phyloP scores from a whole-genome alignment of 2,113 vertebrate species.

The Mirounga angustirostris region DNA sequence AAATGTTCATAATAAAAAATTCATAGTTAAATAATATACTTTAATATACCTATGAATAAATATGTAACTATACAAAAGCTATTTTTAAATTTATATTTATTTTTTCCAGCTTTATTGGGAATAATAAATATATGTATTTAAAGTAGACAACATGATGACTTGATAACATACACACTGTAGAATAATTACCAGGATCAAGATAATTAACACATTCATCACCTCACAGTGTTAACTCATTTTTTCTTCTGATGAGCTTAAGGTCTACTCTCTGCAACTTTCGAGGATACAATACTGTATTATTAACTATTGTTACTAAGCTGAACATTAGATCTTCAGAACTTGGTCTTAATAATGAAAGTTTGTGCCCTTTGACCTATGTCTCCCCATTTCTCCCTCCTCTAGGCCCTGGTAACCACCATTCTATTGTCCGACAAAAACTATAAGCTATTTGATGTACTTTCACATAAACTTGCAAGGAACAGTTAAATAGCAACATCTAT shows the following conservation, averaged over 20 bases:
- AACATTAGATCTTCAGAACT: neutral
- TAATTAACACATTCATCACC: neutral
- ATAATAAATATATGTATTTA: neutral
- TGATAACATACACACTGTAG: neutral
- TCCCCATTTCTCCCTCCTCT: neutral
- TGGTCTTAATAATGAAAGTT: neutral
- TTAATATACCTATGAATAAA: conserved; percentile 5
- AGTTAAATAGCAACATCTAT: neutral
- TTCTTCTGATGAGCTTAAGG: neutral
- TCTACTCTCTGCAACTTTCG: neutral
- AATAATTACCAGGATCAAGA: neutral
- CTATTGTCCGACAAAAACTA: neutral
- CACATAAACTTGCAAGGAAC: neutral
- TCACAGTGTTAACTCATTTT: neutral
- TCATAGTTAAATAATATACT: neutral
- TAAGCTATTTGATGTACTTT: neutral
- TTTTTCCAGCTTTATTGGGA: neutral
- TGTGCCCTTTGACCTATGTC: neutral
- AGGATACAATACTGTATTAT: neutral
- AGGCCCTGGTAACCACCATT: neutral
- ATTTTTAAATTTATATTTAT: neutral
- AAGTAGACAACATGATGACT: neutral
- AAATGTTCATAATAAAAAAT: neutral
- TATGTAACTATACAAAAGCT: neutral
- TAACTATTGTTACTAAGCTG: neutral